A percentile compares a stretch with the other conserved stretches of the same genome.
These are phyloP conservation scores for Trichogramma dendrolimi DNA, from an alignment of 2,888 invertebrate genomes.

Conservation along the genomic window DNA sequence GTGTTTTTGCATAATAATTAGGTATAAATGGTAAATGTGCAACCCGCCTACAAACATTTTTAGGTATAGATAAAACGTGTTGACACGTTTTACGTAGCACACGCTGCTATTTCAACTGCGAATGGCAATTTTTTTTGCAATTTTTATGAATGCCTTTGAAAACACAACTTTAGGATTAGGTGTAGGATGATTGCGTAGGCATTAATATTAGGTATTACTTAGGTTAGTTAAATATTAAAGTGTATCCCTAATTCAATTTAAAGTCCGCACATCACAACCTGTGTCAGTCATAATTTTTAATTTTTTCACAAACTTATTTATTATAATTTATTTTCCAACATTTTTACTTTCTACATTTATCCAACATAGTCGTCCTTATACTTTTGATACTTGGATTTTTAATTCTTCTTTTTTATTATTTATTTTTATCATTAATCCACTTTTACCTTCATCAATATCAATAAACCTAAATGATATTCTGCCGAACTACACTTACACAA, in stretches of 20 bases:
- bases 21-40: not conserved
- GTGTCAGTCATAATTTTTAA: constrained; percentile 8
- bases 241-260: constrained; percentile 10
- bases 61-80: constrained; percentile 41
- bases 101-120: constrained; percentile 15
- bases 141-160: no score
- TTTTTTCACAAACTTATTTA: constrained; percentile 1
- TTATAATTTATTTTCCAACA: not conserved
- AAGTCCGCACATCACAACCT: constrained; percentile 34
- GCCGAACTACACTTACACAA: constrained; percentile 25
- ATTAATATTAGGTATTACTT: constrained; percentile 39
- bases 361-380: constrained; percentile 1
- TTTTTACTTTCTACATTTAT: not conserved
- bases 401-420: constrained; percentile 4
- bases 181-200: constrained; percentile 48
- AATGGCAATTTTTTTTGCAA: no score
- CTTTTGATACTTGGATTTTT: not conserved
- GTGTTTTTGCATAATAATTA: no score
- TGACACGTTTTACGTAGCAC: constrained; percentile 43
- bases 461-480: constrained; percentile 3
- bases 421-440: constrained; percentile 1
- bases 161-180: constrained; percentile 29
- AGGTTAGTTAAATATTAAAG: constrained; percentile 37
- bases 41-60: constrained; percentile 26
- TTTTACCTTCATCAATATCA: constrained; percentile 10